Base-by-base conservation (phyloP, 2,113 vertebrate species). In the Xerus inauris region DNA sequence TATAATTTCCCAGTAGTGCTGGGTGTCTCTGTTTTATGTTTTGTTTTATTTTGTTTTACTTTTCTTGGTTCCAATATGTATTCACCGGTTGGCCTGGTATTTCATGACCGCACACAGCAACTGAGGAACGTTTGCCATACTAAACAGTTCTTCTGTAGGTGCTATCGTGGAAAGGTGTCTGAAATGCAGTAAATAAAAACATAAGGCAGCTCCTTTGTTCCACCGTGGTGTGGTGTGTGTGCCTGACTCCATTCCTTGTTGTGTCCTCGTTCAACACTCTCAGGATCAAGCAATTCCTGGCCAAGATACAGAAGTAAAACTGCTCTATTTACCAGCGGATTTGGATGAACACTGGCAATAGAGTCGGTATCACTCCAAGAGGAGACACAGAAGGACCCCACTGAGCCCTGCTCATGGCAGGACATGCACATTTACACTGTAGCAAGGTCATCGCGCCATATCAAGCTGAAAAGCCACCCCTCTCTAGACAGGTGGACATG, bases 1-100 rank as follows among this genome's bases (percentile, higher is more conserved):
- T 57, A 59, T 59, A 79, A 12, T 81, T 87, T 85, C 84, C 87
- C 88, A 47, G 51, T 38, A 76, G 75, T 83, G 57, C 87, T 86
- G 38, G 94, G 92, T 42, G 28, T 38, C 19, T 62, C 4, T 26
- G 20, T n/a, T n/a, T n/a, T n/a, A 6, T 22, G 20, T 57, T 16
- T 51, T 51, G 51, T 22, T 51, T 10, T 30, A 8, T 47, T 62
- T 38, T 69, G 83, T 81, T 90, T 38, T 38, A 24, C 75, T 82
- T 94, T 59, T 65, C 51, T 94, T 73, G 77, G 5, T 57, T 75
- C 35, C 35, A 88, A 72, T 72, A 69, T 79, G 35, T 51, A 86
- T 45, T 72, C 49, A 79, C 77, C 72, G 54, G 59, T 88, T 26
- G 86, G 38, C n/a, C 14, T n/a, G 47, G 16, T 75, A 69, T 87